Base-by-base conservation (phyloP, 2,113 vertebrate genomes). In the Semicossyphus pulcher region DNA sequence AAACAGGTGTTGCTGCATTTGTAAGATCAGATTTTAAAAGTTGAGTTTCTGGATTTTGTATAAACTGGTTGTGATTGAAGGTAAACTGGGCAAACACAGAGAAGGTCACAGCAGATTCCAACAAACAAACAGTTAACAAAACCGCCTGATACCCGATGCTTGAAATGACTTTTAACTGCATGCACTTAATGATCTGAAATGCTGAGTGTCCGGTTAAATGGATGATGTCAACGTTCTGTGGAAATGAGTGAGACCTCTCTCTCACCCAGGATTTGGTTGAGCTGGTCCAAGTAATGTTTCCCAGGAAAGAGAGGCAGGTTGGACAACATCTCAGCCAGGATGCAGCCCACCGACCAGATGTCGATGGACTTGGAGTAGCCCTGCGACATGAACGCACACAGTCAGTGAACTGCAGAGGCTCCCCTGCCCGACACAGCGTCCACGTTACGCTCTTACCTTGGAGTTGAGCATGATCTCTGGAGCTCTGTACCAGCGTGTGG, bases 381-480 rank as follows among this genome's bases (percentile, higher is more conserved):
- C 95, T 96, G 88, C 65, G 56, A 78, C n/a, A 81, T 5, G 81
- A 18, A 71, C 34, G 54, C 7, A 42, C 15, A 37, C 10, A 48
- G 8, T 77, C 51, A 80, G 23, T 20, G 31, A 36, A 16, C 12
- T 16, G n/a, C n/a, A n/a, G n/a, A n/a, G n/a, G n/a, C n/a, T n/a
- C n/a, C n/a, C n/a, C n/a, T n/a, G n/a, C n/a, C n/a, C n/a, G n/a
- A n/a, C 9, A 36, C 12, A 10, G 10, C 9, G 10, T 36, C 34
- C 34, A 36, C 4, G 20, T 32, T 16, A 14, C 26, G 37, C n/a
- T 28, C 54, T 3, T 58, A 93, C 96, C 95, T 97, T 96, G 62
- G 96, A 97, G 91, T 96, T 97, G 67, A 97, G 96, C 96, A 97
- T 97, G 92, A 97, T 96, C 86, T 97, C 96, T 39, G 96, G 96